Conservation (phyloP, 2,113 vertebrate species). For the Mormyrus lacerda region DNA sequence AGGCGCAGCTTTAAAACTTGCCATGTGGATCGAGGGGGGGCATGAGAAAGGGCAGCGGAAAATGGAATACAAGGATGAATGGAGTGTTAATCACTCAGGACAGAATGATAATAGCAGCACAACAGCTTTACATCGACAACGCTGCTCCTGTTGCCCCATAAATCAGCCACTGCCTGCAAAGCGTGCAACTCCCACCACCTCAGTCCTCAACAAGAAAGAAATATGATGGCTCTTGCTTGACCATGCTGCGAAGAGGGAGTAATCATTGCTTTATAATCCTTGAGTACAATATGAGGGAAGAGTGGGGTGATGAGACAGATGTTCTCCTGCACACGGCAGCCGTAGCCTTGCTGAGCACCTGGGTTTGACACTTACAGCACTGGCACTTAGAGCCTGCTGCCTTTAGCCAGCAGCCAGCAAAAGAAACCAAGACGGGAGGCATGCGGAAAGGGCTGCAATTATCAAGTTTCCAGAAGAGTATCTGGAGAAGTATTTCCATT, state of each 20-base stretch:
- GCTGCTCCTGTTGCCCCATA: background rate
- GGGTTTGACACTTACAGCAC: background rate
- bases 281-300: background rate
- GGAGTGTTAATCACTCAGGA: slow-evolving; percentile 5
- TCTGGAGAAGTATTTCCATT: background rate
- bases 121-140: background rate
- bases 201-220: background rate
- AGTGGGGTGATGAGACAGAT: background rate
- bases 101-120: background rate
- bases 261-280: background rate
- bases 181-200: background rate
- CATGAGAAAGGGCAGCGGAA: background rate
- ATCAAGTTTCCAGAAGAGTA: background rate
- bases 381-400: background rate
- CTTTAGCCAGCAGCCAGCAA: background rate
- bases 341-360: background rate
- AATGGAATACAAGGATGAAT: slow-evolving; percentile 17
- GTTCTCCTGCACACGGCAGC: background rate
- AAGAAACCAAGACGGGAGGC: background rate
- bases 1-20: slow-evolving; percentile 9
- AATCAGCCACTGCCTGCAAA: background rate
- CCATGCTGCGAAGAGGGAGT: background rate
- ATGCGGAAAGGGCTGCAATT: background rate
- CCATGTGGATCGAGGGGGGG: background rate
- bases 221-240: background rate